Evolutionary conservation across 2,797 vertebrate species (phyloP).

Genomic region (Paratrypauchen microcephalus): DNA sequence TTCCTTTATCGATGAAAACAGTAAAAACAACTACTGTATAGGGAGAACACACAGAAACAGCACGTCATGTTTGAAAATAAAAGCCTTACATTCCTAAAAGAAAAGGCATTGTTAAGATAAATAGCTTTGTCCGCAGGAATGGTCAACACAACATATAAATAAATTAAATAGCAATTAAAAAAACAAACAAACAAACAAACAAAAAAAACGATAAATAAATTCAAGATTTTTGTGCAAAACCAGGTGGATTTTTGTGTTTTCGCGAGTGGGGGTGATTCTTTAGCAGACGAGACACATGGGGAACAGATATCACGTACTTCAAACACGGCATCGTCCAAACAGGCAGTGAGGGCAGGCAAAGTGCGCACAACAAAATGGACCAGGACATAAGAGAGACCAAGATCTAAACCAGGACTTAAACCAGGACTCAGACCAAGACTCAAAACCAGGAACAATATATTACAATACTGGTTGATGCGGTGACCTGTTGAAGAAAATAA

Average conservation of each 20-base stretch:
- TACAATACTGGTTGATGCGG: too few species aligned
- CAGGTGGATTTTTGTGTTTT: constrained; percentile 69
- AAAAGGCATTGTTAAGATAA: constrained; percentile 88
- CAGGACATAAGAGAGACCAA: constrained; percentile 35
- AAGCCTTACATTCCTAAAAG: constrained; percentile 86
- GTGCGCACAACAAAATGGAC: constrained; percentile 33
- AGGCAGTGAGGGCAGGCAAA: constrained; percentile 69
- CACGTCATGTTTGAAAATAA: constrained; percentile 78
- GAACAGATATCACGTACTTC: constrained; percentile 70
- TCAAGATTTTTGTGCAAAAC: constrained; percentile 68
- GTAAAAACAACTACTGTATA: constrained; percentile 72
- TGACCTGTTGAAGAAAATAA: too few species aligned
- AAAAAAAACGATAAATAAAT: constrained; percentile 17
- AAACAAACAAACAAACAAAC: too few species aligned
- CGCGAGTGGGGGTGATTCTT: constrained; percentile 37
- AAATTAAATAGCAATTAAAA: constrained; percentile 65
- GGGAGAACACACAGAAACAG: constrained; percentile 75
- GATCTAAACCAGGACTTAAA: constrained; percentile 21
- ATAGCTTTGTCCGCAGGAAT: constrained; percentile 75
- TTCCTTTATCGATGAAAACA: constrained; percentile 72
- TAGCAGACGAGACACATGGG: constrained; percentile 63
- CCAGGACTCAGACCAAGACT: neutral
- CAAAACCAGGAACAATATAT: constrained; percentile 9
- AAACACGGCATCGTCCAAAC: constrained; percentile 64
- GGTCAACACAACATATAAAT: constrained; percentile 66